Percentiles rank a stretch among this genome's conserved stretches.
Evolutionary conservation across 2,113 vertebrate genomes (phyloP).

Genomic region (Daubentonia madagascariensis): DNA sequence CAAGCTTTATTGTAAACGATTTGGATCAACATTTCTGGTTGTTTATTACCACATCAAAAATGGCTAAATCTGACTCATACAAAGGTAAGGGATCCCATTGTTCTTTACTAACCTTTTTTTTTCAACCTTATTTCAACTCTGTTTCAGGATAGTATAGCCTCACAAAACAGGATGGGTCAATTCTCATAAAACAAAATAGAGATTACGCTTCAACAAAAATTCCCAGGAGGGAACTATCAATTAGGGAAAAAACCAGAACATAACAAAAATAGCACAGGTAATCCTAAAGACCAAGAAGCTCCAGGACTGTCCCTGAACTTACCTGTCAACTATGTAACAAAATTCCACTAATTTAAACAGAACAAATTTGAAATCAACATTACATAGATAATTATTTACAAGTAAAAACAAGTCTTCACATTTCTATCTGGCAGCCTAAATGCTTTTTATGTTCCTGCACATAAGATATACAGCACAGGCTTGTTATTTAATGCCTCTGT

Average conservation of each 20-base stretch:
- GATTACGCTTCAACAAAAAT: not conserved
- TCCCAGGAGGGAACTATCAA: not conserved
- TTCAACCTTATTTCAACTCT: not conserved
- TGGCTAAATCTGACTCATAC: not conserved
- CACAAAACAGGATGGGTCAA: not conserved
- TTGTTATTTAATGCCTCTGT: not conserved
- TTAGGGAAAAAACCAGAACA: not conserved
- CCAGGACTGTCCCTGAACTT: not conserved
- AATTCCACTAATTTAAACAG: not conserved
- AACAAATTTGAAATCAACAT: not conserved
- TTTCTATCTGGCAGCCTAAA: not conserved
- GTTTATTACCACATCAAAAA: not conserved
- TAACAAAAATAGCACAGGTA: not conserved
- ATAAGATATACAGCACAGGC: not conserved
- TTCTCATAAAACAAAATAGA: not conserved
- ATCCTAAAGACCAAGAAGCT: not conserved
- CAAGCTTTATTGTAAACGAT: not conserved
- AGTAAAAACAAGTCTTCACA: not conserved
- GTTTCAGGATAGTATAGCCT: not conserved
- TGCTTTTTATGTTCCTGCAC: not conserved
- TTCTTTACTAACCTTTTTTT: not conserved
- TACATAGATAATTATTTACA: not conserved
- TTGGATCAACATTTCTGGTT: not conserved
- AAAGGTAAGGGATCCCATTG: not conserved
- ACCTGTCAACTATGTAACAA: not conserved